Evolutionary conservation across 1,140 invertebrate species (phyloP).

Genomic region (Bombus superbus): DNA sequence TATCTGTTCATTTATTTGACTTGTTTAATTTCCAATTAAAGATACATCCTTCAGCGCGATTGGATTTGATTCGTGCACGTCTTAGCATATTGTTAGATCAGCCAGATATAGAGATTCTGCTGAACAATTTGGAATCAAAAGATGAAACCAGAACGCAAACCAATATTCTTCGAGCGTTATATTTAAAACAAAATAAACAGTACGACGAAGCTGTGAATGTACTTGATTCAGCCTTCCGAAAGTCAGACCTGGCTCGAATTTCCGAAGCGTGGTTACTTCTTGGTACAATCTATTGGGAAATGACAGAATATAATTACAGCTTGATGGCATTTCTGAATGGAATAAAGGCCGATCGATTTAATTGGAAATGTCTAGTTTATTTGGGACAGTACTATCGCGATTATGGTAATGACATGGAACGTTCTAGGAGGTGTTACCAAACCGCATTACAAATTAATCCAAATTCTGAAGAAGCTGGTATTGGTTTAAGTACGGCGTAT

Average conservation of each 20-base stretch:
- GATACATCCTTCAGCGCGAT: constrained; percentile 64
- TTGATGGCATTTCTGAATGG: constrained; percentile 88
- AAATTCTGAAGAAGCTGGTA: constrained; percentile 86
- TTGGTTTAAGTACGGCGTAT: constrained; percentile 90
- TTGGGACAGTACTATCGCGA: constrained; percentile 89
- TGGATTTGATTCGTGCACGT: constrained; percentile 70
- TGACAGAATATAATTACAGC: constrained; percentile 85
- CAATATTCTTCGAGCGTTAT: constrained; percentile 71
- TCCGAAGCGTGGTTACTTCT: constrained; percentile 85
- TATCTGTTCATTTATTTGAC: constrained; percentile 7
- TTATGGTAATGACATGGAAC: constrained; percentile 84
- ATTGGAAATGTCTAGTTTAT: constrained; percentile 89
- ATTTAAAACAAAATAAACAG: constrained; percentile 81
- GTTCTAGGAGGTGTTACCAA: constrained; percentile 91
- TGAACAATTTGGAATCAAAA: constrained; percentile 74
- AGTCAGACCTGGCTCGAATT: constrained; percentile 64
- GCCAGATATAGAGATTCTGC: constrained; percentile 59
- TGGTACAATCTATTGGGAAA: constrained; percentile 87
- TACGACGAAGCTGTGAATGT: constrained; percentile 83
- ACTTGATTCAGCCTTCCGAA: constrained; percentile 78
- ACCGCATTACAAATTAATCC: constrained; percentile 91
- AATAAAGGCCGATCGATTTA: constrained; percentile 88
- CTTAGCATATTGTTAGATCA: constrained; percentile 73
- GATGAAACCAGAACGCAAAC: constrained; percentile 67
- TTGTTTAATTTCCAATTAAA: constrained; percentile 32